Evolutionary conservation across 2,113 vertebrate genomes (phyloP).

Genomic region (Psittacara wagleri): DNA sequence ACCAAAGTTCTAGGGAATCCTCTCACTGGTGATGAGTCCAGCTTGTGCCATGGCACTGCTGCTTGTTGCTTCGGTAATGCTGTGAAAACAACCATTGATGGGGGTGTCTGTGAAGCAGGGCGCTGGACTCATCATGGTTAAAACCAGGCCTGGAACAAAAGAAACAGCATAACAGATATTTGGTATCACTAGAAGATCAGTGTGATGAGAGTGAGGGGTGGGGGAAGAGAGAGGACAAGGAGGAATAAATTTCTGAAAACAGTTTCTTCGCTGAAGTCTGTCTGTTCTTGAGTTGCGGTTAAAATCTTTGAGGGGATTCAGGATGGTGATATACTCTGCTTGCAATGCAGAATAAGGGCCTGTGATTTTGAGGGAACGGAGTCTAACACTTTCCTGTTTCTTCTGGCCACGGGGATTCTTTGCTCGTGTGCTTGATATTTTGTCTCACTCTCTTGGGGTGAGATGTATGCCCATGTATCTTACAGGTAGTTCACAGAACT

Average conservation of each 20-base stretch:
- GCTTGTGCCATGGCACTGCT: neutral
- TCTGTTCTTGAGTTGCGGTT: neutral
- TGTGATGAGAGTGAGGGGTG: neutral
- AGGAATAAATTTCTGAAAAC: neutral
- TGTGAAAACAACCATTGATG: neutral
- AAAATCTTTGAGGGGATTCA: neutral
- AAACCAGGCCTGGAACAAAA: neutral
- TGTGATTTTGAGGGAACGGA: neutral
- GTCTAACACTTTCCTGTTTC: neutral
- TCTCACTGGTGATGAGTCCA: neutral
- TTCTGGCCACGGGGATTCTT: neutral
- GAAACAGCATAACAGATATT: neutral
- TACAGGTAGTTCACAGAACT: neutral
- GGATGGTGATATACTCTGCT: neutral
- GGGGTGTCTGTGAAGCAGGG: neutral
- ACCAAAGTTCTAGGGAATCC: neutral
- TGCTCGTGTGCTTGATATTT: neutral
- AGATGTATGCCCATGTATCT: neutral
- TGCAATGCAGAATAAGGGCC: neutral
- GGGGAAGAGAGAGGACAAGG: neutral
- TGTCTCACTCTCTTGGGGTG: fast-evolving
- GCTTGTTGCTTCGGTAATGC: neutral
- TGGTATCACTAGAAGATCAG: neutral
- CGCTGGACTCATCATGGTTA: neutral
- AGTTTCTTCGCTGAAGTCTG: neutral